A percentile compares a stretch with the other conserved stretches of the same genome.
These are phyloP conservation scores for Nemopilema nomurai DNA, from an alignment of 30 jellyfish, hydroid and myxozoan species.

Conservation along the genomic window DNA sequence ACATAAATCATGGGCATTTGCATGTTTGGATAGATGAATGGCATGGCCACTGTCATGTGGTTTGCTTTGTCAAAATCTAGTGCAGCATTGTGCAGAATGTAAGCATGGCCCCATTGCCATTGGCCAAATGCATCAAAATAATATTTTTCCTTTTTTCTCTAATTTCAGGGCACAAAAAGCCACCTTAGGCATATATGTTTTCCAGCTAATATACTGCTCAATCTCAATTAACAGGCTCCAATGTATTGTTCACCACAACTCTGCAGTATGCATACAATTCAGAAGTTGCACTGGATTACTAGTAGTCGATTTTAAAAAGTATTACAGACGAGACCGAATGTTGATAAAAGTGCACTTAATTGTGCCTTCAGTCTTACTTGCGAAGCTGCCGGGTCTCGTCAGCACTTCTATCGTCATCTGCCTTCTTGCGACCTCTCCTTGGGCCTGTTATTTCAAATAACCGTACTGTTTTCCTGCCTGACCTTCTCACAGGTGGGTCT, in stretches of 20 bases:
- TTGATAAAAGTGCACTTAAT: background rate
- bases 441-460: conserved; percentile 62
- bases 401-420: conserved; percentile 5
- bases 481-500: conserved; percentile 50
- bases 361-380: conserved; percentile 14
- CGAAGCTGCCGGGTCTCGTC: conserved; percentile 23
- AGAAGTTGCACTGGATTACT: background rate
- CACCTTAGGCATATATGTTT: background rate
- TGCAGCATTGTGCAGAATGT: background rate
- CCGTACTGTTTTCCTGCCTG: conserved; percentile 50
- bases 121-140: too few species aligned
- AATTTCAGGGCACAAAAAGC: background rate
- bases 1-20: too few species aligned
- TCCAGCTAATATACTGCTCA: too few species aligned
- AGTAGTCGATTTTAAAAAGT: background rate
- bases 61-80: background rate
- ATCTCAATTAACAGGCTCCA: too few species aligned
- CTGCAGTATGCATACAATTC: background rate
- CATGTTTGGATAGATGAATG: too few species aligned
- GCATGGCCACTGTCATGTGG: too few species aligned
- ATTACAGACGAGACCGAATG: too few species aligned
- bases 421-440: conserved; percentile 18
- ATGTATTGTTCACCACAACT: too few species aligned
- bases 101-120: too few species aligned
- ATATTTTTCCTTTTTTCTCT: too few species aligned